Evolutionary conservation across 2,113 vertebrate genomes (phyloP), one percentile per base, ranked within the genome.

Genomic region (Trochalopteron elliotii): DNA sequence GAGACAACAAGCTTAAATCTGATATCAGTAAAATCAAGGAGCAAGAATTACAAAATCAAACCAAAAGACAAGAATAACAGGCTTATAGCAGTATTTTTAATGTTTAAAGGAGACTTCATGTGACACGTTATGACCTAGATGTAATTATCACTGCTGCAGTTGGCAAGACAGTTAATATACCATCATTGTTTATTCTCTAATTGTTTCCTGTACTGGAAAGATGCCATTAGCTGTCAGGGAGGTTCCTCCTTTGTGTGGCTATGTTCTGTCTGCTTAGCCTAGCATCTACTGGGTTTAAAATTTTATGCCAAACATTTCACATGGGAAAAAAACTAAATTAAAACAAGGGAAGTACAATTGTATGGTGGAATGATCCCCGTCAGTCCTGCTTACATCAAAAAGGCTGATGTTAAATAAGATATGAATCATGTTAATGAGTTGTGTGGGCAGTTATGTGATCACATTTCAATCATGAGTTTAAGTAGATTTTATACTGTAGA

Each of bases 161-260:
- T 96, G 95, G 84, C 95, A 95, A 91, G 85, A 78, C 68, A 95
- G 45, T 80, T 95, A 87, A 72, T 96, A 87, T 78, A 95, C 86
- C 64, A 92, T 91, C 70, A 68, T 61, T 93, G 92, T 96, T 96
- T 96, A 85, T 91, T 96, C 89, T 94, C 87, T 95, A 91, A 96
- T 95, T 96, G 91, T 96, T 95, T 97, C 95, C 89, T 96, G 85
- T 97, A 64, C 63, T 94, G 96, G 88, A 88, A 76, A 72, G 59
- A 70, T 88, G 90, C 86, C 89, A 95, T 80, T 72, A 87, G 72
- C 81, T 95, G 30, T 64, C 91, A 90, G 88, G 90, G 92, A 96
- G 71, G 93, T 95, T 95, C 64, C 64, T 94, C 47, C 53, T 95
- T 42, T 81, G 13, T 92, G 47, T 94, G 74, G 61, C 63, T 87